Evolutionary conservation across 2,113 vertebrate genomes (phyloP), one percentile per base, ranked within the genome.

Genomic region (Lontra canadensis): DNA sequence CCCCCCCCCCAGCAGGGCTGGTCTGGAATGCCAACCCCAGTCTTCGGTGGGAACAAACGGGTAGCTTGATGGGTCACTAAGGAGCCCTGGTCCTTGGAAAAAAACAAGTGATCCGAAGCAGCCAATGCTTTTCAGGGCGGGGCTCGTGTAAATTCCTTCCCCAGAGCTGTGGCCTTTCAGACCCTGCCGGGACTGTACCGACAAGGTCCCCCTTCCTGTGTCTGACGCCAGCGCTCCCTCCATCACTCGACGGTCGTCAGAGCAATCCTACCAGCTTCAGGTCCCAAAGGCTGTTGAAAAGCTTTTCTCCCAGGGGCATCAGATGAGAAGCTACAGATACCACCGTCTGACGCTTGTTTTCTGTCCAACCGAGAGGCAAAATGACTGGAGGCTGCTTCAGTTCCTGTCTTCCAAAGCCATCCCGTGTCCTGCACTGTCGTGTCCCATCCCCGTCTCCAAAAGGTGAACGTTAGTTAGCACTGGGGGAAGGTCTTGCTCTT

Each of bases 141-240:
- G 67, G 92, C 80, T 96, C 74, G 85, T 90, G 96, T 86, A 86
- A 74, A 96, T 90, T 96, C 90, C 88, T 83, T 9, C 57, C 61
- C 23, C 47, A 65, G 39, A 59, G 49, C 23, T 83, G 69, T 36
- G 31, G 63, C 31, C 31, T 3, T 67, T 36, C n/a, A 69, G 96
- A 89, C 14, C 52, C 52, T 39, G 49, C 31, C 42, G 18, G 9
- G 13, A 34, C 73, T 18, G 9, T 17, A 21, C 73, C 73, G 79
- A 83, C 82, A 25, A 93, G 78, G 89, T 86, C 82, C 82, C 67
- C 47, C 82, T 44, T 29, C 14, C 18, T 34, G 47, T n/a, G 80
- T 39, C 52, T 42, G 92, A 76, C 0, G 0, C 73, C 82, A 61
- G 25, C 0, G 15, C 26, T 74, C 71, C 7, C 83, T 61, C 8